phyloP scores from a whole-genome alignment of 2,113 vertebrate species.

The Edolisoma coerulescens region DNA sequence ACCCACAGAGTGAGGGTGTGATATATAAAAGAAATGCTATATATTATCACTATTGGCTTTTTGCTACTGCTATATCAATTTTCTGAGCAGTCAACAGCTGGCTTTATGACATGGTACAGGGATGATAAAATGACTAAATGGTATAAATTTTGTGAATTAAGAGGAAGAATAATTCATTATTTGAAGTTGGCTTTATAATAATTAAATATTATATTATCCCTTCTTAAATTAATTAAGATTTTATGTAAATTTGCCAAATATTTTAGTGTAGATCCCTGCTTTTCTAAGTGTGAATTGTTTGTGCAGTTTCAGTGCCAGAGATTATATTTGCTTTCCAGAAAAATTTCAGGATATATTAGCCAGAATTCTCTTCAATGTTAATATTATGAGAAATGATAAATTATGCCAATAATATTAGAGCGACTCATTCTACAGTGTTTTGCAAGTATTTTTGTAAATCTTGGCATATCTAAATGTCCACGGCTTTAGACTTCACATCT shows the following conservation, averaged over 20 bases:
- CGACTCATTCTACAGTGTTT: not conserved
- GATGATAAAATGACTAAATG: not conserved
- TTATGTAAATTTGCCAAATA: not conserved
- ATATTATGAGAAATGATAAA: not conserved
- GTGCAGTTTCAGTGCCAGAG: not conserved
- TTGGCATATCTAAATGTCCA: not conserved
- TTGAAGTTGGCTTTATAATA: not conserved
- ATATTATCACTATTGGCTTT: not conserved
- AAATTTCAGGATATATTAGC: not conserved
- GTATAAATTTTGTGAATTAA: not conserved
- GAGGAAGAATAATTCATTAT: not conserved
- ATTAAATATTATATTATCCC: slow-evolving; percentile 12
- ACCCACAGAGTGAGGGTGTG: not conserved
- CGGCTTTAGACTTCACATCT: not conserved
- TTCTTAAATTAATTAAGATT: slow-evolving; percentile 27
- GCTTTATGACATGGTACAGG: not conserved
- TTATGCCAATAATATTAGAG: not conserved
- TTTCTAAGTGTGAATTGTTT: not conserved
- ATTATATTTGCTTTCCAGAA: not conserved
- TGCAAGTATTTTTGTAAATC: not conserved
- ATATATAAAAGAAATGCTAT: not conserved
- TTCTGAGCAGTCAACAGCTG: not conserved
- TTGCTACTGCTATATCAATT: not conserved
- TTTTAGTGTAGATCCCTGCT: not conserved
- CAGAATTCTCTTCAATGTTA: not conserved